Evolutionary conservation across 2,888 invertebrate genomes (phyloP), one percentile per base, ranked within the genome.

Genomic region (Mythimna albipuncta): DNA sequence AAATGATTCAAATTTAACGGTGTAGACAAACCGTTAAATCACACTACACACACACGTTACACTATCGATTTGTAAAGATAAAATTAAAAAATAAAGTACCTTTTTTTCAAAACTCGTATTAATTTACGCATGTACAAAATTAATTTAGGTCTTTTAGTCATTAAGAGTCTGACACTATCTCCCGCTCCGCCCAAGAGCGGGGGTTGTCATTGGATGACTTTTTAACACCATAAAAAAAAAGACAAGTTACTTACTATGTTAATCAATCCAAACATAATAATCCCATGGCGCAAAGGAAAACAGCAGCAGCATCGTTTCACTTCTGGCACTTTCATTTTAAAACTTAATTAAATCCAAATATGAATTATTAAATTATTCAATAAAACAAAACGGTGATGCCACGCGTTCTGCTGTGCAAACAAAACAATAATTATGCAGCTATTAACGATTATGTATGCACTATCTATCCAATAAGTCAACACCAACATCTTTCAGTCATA

Each of bases 231-330:
- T 26, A 26, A 26, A 26, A 26, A 26, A 26, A 26, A 26, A 1
- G 7, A 52, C 9, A 52, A 52, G n/a, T 7, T 9, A 61, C 95
- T 94, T 89, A 95, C 96, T 66, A 95, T 91, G 78, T 96, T 95
- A 72, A 95, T 85, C 67, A 93, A 90, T 69, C 94, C 95, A 88
- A 95, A 94, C 64, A 94, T 81, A 76, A 96, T 91, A 74, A 96
- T 95, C 7, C 96, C 96, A 62, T 91, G 91, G 0, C 95, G 92
- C 61, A 96, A 81, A 21, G 96, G 94, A 47, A 95, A 85, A 83
- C 94, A 96, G 79, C 91, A 95, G 79, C 96, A 96, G 77, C 96
- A 96, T 81, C 88, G 89, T 70, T 92, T 92, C 65, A 96, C 92
- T 84, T 94, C 92, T 59, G 94, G 94, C 70, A 95, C 91, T 90